phyloP scores from a whole-genome alignment of 2,113 vertebrate species.

The Artemisiospiza belli region DNA sequence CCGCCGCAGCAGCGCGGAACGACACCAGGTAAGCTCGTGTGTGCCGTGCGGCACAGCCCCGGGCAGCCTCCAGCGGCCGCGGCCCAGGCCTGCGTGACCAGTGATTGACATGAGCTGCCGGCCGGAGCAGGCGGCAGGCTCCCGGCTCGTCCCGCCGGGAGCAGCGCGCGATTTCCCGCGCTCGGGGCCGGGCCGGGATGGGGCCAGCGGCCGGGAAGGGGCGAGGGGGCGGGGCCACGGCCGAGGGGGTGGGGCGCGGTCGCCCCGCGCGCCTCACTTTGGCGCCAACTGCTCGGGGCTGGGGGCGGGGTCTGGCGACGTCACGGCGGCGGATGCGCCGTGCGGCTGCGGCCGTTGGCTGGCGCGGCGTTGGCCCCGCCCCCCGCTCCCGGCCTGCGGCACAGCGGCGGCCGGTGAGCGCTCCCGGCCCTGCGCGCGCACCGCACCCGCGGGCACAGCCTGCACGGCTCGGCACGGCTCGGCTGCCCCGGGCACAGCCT shows the following conservation, averaged over 20 bases:
- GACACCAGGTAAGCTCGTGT: neutral
- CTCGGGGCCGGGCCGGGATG: neutral
- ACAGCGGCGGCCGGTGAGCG: neutral
- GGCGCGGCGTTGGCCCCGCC: too few species aligned
- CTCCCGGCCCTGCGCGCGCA: too few species aligned
- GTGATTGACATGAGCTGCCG: too few species aligned
- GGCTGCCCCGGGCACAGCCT: too few species aligned
- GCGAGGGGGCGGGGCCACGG: neutral
- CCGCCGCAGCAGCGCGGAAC: neutral
- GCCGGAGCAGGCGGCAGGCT: too few species aligned
- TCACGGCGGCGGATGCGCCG: neutral
- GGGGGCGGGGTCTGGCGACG: neutral
- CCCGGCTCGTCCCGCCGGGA: neutral
- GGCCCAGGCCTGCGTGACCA: neutral
- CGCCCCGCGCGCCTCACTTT: neutral
- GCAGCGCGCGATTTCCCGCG: neutral
- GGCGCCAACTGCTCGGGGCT: neutral
- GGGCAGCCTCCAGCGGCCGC: neutral
- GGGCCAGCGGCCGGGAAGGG: neutral
- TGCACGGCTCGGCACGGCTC: too few species aligned
- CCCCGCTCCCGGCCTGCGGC: too few species aligned
- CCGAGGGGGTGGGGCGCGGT: neutral
- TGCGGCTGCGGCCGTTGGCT: neutral
- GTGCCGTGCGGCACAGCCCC: rapidly evolving
- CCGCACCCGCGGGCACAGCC: neutral